phyloP scores from a whole-genome alignment of 2,888 invertebrate species.

The Lasioglossum marginatum region DNA sequence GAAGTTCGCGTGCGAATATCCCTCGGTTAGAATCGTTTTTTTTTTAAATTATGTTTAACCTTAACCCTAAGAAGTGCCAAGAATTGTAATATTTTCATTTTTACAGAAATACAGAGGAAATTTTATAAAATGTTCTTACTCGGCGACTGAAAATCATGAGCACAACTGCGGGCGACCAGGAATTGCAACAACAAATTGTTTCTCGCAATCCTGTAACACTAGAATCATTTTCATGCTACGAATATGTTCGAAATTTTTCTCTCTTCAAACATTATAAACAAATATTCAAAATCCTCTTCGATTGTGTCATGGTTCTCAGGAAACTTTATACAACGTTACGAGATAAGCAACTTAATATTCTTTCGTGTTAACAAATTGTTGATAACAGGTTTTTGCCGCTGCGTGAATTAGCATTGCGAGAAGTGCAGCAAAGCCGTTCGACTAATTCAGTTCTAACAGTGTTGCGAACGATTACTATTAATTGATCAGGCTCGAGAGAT shows the following conservation, averaged over 20 bases:
- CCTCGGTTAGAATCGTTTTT: not conserved
- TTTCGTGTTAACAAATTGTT: not conserved
- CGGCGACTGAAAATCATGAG: slow-evolving; percentile 5
- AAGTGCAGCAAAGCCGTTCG: not conserved
- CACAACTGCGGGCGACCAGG: not conserved
- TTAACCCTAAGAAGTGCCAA: slow-evolving; percentile 30
- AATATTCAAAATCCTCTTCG: not conserved
- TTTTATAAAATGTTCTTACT: slow-evolving; percentile 2
- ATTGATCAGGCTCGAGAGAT: not conserved
- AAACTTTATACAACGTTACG: not conserved
- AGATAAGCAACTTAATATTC: not conserved
- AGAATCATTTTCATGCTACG: not conserved
- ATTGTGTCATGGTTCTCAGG: slow-evolving; percentile 4
- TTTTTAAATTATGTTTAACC: slow-evolving; percentile 1
- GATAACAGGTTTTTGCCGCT: not conserved
- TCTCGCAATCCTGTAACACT: not conserved
- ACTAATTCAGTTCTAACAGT: slow-evolving; percentile 1
- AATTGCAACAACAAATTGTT: not conserved
- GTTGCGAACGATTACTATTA: not conserved
- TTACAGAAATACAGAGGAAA: not conserved
- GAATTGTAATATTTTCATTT: slow-evolving; percentile 5
- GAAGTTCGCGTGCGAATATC: not conserved
- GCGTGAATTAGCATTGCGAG: not conserved
- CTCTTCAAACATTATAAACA: not conserved
- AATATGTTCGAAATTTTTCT: not conserved